Percentiles rank a stretch among this genome's conserved stretches.
Conservation (phyloP, 2,888 invertebrate species). For the Orgyia antiqua region DNA sequence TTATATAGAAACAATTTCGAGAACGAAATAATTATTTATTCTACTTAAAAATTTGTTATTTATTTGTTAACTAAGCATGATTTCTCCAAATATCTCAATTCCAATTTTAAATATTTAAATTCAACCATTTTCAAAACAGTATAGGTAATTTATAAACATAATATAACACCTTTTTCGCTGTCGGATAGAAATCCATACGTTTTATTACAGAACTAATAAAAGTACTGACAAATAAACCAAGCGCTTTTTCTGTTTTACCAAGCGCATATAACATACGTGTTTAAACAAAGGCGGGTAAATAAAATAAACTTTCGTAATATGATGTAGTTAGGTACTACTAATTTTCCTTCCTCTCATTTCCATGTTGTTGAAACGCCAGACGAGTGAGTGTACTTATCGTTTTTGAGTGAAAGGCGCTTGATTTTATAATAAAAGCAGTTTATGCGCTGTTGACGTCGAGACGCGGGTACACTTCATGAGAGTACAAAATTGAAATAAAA, state of each 20-base stretch:
- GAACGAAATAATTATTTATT: too few relatives aligned
- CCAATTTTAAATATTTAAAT: too few relatives aligned
- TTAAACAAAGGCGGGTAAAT: constrained; percentile 19
- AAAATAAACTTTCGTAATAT: constrained; percentile 25
- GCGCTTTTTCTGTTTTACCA: background rate
- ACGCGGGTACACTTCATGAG: constrained; percentile 24
- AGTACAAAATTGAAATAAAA: constrained; percentile 37
- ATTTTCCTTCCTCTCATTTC: constrained; percentile 42
- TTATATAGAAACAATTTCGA: too few relatives aligned
- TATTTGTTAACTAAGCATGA: too few relatives aligned
- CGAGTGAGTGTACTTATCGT: constrained; percentile 38
- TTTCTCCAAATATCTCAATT: too few relatives aligned
- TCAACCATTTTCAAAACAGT: too few relatives aligned
- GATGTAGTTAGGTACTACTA: constrained; percentile 30
- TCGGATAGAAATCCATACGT: too few relatives aligned
- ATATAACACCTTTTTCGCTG: too few relatives aligned
- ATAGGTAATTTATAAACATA: too few relatives aligned
- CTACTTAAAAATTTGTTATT: too few relatives aligned
- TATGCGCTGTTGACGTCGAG: constrained; percentile 40
- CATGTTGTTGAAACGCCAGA: constrained; percentile 39
- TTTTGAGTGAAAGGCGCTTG: constrained; percentile 44
- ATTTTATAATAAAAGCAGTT: constrained; percentile 60
- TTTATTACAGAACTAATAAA: too few relatives aligned
- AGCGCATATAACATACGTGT: background rate
- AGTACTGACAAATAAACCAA: too few relatives aligned